These are phyloP conservation scores for Sigmodon hispidus DNA, from an alignment of 2,113 vertebrate genomes.

Conservation along the genomic window DNA sequence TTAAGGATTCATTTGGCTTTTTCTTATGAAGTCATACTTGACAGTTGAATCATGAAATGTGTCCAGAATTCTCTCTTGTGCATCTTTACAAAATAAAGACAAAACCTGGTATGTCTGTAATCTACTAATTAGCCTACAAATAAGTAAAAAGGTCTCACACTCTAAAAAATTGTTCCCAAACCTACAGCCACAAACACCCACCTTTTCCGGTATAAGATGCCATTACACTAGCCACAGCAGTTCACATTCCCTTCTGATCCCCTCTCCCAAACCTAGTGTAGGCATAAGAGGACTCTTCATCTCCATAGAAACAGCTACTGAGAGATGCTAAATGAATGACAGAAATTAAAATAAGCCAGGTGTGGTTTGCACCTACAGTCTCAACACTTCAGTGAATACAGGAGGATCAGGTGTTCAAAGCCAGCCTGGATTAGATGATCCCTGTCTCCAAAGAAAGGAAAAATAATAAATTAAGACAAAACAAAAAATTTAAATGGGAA, in stretches of 20 bases:
- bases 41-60: conserved; percentile 20
- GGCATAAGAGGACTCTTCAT: background rate
- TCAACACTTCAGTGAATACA: background rate
- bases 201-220: background rate
- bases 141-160: background rate
- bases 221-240: background rate
- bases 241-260: background rate
- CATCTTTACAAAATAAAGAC: conserved; percentile 24
- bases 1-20: conserved; percentile 3
- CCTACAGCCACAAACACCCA: background rate
- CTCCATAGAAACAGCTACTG: conserved; percentile 11
- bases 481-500: background rate
- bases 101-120: background rate
- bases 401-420: background rate
- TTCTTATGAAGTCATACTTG: background rate
- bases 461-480: background rate
- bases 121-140: background rate
- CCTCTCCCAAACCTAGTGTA: background rate
- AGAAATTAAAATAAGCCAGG: background rate
- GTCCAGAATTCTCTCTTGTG: conserved; percentile 28
- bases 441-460: background rate
- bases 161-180: conserved; percentile 25
- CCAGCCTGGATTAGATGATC: background rate
- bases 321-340: conserved; percentile 6
- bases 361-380: background rate